Evolutionary conservation across 1,140 invertebrate genomes (phyloP), one percentile per base, ranked within the genome.

Genomic region (Cephus cinctus): DNA sequence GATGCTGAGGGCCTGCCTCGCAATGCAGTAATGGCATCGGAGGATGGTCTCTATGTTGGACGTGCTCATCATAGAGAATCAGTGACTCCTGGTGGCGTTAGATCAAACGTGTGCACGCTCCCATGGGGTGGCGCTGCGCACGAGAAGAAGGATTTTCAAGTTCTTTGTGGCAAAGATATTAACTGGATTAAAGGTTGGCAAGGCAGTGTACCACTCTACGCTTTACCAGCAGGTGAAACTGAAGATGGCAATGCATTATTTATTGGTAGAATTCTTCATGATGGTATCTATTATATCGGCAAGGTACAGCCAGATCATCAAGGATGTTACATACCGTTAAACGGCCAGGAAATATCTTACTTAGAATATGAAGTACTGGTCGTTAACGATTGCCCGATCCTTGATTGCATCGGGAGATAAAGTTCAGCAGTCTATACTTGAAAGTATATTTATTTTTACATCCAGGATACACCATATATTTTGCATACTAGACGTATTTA

Each of bases 271-370:
- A 55, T 71, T 22, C 44, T 65, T 21, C 54, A 59, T 34, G 56
- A 73, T 4, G 67, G 59, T 15, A 16, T 57, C 1, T 62, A 63
- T 34, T 56, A 64, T 25, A 44, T 72, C 9, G 71, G 68, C 14
- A 73, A 72, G 48, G 57, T 72, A 52, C 59, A 71, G 48, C 62
- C 65, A 2, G 65, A 65, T 54, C 61, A 69, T 20, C 61, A 69
- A 55, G 43, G 50, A 14, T 71, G 65, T 23, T 68, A 68, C n/a
- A 47, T 65, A 58, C 54, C 63, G 23, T 20, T 63, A 5, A 47
- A 65, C 21, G 63, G 57, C 0, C 40, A 46, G 9, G 68, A 71
- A 45, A 27, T 50, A 3, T 18, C 43, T 27, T 67, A 53, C 14
- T 22, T 54, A 15, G 57, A 63, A 8, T 71, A 71, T 14, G 66